Percentiles rank a stretch among this genome's conserved stretches.
phyloP scores from a whole-genome alignment of 2,113 vertebrate species.

The Bostrychus sinensis region DNA sequence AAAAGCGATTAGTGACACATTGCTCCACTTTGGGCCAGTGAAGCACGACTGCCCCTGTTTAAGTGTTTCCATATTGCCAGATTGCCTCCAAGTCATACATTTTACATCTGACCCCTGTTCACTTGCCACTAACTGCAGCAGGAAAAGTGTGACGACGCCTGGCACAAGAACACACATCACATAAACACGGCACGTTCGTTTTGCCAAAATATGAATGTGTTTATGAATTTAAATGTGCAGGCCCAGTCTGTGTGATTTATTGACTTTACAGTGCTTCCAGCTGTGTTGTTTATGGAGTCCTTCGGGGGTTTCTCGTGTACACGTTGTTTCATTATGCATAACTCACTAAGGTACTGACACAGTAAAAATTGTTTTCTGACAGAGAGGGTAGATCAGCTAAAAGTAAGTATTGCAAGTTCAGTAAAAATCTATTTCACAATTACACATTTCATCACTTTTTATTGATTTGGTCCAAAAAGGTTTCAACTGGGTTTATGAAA shows the following conservation, averaged over 20 bases:
- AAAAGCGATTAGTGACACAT: conserved; percentile 27
- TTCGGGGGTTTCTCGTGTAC: conserved; percentile 49
- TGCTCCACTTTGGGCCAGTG: conserved; percentile 32
- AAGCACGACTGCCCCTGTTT: conserved; percentile 43
- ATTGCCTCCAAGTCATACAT: conserved; percentile 43
- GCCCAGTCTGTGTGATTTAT: conserved; percentile 55
- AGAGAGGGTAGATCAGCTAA: background rate
- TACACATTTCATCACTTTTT: background rate
- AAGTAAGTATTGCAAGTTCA: background rate
- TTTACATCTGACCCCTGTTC: conserved; percentile 61
- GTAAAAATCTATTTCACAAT: too few relatives aligned
- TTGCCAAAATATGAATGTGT: conserved; percentile 32
- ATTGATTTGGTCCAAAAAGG: too few relatives aligned
- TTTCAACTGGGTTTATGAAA: too few relatives aligned
- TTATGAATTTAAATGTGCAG: conserved; percentile 32
- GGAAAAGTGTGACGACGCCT: conserved; percentile 51
- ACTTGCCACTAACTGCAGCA: conserved; percentile 45
- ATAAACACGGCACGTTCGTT: conserved; percentile 41
- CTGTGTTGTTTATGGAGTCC: conserved; percentile 47
- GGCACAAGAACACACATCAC: conserved; percentile 57
- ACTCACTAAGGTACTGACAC: conserved; percentile 9
- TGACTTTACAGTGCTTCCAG: conserved; percentile 36
- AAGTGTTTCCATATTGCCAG: conserved; percentile 66
- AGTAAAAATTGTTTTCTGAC: background rate
- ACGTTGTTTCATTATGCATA: conserved; percentile 40